These are phyloP conservation scores for Heteractis magnifica DNA, from an alignment of 92 coral and sea anemone genomes.

Conservation along the genomic window DNA sequence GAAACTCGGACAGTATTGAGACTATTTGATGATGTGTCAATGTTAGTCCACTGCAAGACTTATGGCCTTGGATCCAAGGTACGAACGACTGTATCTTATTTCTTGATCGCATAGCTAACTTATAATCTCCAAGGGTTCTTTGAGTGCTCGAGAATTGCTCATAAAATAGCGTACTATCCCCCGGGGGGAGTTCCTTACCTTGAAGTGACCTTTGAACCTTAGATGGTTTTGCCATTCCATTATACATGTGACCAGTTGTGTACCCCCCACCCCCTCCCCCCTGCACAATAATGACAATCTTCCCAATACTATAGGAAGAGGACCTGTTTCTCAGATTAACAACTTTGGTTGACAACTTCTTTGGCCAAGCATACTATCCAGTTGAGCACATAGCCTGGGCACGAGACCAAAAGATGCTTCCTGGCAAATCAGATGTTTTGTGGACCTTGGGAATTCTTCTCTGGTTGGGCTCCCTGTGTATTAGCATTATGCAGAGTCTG, in stretches of 20 bases:
- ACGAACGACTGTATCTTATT: not conserved
- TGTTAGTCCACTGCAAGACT: conserved; percentile 48
- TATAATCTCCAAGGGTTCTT: not conserved
- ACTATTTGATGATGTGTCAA: conserved; percentile 81
- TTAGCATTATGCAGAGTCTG: conserved; percentile 50
- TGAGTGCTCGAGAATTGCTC: not conserved
- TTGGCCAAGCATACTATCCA: conserved; percentile 68
- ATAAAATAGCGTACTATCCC: not conserved
- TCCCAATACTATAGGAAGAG: conserved; percentile 30
- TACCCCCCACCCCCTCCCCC: too few relatives aligned
- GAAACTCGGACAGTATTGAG: conserved; percentile 77
- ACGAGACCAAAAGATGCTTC: conserved; percentile 59
- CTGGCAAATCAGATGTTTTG: conserved; percentile 52
- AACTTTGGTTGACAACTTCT: conserved; percentile 55
- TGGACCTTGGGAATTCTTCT: conserved; percentile 57
- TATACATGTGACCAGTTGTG: too few relatives aligned
- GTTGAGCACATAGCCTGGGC: conserved; percentile 87
- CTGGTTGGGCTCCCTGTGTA: conserved; percentile 69
- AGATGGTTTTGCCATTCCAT: too few relatives aligned
- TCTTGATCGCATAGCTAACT: not conserved
- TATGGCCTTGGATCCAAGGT: conserved; percentile 80
- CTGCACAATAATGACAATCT: not conserved
- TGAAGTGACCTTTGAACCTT: too few relatives aligned
- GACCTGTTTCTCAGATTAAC: conserved; percentile 56
- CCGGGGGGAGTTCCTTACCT: too few relatives aligned